Evolutionary conservation across 1,140 invertebrate species (phyloP).

Genomic region (Psix sp.): DNA sequence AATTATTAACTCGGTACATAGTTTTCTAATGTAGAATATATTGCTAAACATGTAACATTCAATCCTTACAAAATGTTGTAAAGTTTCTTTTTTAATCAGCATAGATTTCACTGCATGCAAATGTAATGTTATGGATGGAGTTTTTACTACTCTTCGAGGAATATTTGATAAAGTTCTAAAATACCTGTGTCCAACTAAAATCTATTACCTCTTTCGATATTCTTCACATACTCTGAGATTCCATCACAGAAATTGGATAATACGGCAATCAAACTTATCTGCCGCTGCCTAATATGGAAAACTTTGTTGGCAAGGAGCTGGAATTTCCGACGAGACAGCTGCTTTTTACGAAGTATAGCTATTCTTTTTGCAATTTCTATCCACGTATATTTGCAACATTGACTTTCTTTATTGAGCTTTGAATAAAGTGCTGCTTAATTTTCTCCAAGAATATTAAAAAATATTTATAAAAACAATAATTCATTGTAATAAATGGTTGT

Average conservation of each 20-base stretch:
- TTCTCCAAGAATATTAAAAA: too few relatives aligned
- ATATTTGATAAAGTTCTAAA: constrained; percentile 29
- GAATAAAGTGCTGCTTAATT: too few relatives aligned
- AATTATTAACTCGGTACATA: too few relatives aligned
- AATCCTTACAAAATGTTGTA: too few relatives aligned
- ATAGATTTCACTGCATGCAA: too few relatives aligned
- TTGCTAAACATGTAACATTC: too few relatives aligned
- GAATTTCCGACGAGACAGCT: constrained; percentile 25
- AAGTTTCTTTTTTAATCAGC: too few relatives aligned
- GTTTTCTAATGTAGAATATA: too few relatives aligned
- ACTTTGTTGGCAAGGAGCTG: constrained; percentile 61
- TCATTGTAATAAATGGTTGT: too few relatives aligned
- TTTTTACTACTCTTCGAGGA: constrained; percentile 15
- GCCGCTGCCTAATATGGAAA: constrained; percentile 52
- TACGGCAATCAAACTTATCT: constrained; percentile 68
- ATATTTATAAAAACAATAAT: too few relatives aligned
- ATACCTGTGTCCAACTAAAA: constrained; percentile 19
- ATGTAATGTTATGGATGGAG: constrained; percentile 9
- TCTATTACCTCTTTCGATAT: constrained; percentile 41
- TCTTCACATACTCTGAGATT: constrained; percentile 26
- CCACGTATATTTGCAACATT: too few relatives aligned
- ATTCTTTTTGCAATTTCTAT: constrained; percentile 22
- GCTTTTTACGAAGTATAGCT: constrained; percentile 26
- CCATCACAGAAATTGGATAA: constrained; percentile 59
- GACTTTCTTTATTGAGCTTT: too few relatives aligned